phyloP scores from a whole-genome alignment of 1,140 invertebrate genomes.

The Neodiprion fabricii region DNA sequence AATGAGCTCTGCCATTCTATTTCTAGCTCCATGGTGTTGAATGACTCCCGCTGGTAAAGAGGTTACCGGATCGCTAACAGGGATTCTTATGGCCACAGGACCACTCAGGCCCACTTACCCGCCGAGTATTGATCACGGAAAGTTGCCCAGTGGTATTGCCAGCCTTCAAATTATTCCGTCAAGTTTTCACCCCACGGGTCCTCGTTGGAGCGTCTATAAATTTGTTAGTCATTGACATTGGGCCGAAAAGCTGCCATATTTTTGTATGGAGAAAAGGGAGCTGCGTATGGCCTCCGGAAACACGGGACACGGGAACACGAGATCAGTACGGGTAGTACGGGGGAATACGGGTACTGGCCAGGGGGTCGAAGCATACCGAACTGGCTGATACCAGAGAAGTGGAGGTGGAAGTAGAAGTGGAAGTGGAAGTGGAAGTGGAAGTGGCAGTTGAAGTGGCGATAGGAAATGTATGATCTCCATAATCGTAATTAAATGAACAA shows the following conservation, averaged over 20 bases:
- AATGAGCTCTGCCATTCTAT: no score
- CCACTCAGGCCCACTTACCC: no score
- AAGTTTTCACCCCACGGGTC: no score
- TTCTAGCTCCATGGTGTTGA: no score
- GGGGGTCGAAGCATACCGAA: background rate
- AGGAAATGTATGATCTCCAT: background rate
- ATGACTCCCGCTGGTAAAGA: no score
- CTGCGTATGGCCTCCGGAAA: background rate
- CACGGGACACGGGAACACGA: background rate
- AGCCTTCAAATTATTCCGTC: no score
- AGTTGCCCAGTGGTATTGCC: no score
- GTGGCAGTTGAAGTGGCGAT: background rate
- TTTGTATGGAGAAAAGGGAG: background rate
- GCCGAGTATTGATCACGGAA: no score
- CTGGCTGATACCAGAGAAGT: background rate
- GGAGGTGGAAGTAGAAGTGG: background rate
- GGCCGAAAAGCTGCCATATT: background rate
- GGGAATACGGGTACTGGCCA: slow-evolving; percentile 1
- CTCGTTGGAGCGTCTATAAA: background rate
- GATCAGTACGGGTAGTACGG: background rate
- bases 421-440: no score
- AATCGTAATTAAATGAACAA: background rate
- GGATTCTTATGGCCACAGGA: no score
- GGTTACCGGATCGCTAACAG: no score
- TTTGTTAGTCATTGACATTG: background rate